Evolutionary conservation across 2,888 invertebrate species (phyloP).

Genomic region (Acleris emargana): DNA sequence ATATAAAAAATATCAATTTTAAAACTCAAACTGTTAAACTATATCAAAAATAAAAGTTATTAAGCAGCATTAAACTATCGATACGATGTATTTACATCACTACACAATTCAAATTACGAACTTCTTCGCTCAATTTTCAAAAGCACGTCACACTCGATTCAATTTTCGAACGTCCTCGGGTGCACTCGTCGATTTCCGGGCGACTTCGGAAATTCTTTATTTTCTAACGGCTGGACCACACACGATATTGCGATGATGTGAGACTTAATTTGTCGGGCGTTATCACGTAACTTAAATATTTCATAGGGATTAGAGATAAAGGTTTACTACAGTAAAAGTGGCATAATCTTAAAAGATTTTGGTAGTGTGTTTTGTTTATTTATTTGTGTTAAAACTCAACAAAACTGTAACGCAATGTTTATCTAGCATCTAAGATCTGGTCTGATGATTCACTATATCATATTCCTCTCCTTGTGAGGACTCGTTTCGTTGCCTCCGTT

Average conservation of each 20-base stretch:
- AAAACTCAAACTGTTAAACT: no score
- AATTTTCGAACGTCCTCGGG: conserved; percentile 13
- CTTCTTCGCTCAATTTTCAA: conserved; percentile 15
- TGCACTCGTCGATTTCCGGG: conserved; percentile 18
- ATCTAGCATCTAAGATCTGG: no score
- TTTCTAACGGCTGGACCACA: conserved; percentile 14
- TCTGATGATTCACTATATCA: no score
- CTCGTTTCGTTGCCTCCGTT: no score
- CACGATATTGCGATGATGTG: conserved; percentile 12
- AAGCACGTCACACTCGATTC: conserved; percentile 16
- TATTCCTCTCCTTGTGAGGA: no score
- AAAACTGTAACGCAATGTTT: no score
- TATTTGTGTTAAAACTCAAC: no score
- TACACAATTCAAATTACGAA: conserved; percentile 14
- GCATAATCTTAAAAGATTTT: no score
- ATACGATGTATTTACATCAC: background rate
- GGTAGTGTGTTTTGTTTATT: background rate
- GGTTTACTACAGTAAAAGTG: no score
- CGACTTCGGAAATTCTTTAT: conserved; percentile 12
- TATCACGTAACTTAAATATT: conserved; percentile 12
- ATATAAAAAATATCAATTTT: no score
- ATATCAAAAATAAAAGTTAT: no score
- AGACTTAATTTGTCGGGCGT: conserved; percentile 2
- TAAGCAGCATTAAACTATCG: background rate
- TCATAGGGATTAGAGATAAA: background rate